These are phyloP conservation scores for Leptestheria dahalacensis DNA, from an alignment of 1,140 invertebrate genomes.

Conservation along the genomic window DNA sequence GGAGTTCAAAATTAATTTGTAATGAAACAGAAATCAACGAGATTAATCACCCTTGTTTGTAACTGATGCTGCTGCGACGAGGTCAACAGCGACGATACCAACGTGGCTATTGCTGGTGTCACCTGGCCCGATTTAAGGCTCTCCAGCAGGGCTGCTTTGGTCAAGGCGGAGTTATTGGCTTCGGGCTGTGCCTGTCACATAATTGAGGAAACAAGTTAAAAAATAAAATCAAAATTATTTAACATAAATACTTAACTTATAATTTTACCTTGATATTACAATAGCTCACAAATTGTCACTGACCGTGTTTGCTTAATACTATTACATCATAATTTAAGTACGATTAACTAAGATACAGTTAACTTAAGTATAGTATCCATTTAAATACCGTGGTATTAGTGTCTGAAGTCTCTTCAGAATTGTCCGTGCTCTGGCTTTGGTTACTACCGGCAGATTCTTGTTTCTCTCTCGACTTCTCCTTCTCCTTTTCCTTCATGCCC, in stretches of 20 bases:
- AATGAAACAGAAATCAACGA: conserved; percentile 8
- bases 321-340: no score
- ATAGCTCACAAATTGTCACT: no score
- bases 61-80: conserved; percentile 19
- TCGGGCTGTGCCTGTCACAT: background rate
- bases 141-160: conserved; percentile 13
- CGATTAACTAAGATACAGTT: no score
- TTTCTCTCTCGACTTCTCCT: conserved; percentile 15
- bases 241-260: background rate
- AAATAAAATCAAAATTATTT: background rate
- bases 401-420: conserved; percentile 18
- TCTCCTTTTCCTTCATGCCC: conserved; percentile 47
- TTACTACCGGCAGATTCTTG: conserved; percentile 18
- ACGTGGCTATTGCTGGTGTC: conserved; percentile 9
- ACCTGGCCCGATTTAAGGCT: conserved; percentile 15
- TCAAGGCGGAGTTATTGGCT: conserved; percentile 3
- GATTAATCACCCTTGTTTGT: conserved; percentile 8
- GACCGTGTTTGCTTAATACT: no score
- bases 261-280: no score
- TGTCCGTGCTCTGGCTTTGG: conserved; percentile 24
- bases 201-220: background rate
- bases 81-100: background rate
- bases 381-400: background rate
- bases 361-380: no score
- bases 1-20: background rate